These are phyloP conservation scores for Ifrita kowaldi DNA, from an alignment of 2,113 vertebrate species.

Conservation along the genomic window DNA sequence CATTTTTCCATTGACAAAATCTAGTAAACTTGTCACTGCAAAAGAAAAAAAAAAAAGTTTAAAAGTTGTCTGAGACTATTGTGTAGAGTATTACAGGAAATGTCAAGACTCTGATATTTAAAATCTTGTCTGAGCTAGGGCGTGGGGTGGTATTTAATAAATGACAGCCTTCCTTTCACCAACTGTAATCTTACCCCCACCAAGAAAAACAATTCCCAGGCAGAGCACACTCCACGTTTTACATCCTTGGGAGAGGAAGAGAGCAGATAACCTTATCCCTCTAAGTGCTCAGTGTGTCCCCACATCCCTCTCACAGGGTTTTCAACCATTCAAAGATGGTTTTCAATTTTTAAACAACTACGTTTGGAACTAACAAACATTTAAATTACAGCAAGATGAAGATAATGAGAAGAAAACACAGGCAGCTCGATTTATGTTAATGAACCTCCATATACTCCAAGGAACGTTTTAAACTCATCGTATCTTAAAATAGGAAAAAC, in stretches of 20 bases:
- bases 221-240: background rate
- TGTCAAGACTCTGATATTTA: background rate
- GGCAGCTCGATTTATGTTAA: background rate
- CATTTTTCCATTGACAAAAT: constrained; percentile 99
- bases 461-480: constrained; percentile 4
- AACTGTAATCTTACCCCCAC: background rate
- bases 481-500: background rate
- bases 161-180: background rate
- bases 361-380: background rate
- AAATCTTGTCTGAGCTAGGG: background rate
- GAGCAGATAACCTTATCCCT: background rate
- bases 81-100: background rate
- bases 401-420: background rate
- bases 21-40: constrained; percentile 95
- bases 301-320: background rate
- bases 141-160: background rate
- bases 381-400: background rate
- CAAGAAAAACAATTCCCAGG: background rate
- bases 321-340: background rate
- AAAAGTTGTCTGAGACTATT: constrained; percentile 11
- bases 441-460: background rate
- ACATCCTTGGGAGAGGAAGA: background rate
- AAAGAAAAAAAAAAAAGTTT: background rate
- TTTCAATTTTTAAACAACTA: background rate
- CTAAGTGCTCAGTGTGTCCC: background rate